Conservation (phyloP, 2,797 vertebrate species). For the Vespertilio murinus region DNA sequence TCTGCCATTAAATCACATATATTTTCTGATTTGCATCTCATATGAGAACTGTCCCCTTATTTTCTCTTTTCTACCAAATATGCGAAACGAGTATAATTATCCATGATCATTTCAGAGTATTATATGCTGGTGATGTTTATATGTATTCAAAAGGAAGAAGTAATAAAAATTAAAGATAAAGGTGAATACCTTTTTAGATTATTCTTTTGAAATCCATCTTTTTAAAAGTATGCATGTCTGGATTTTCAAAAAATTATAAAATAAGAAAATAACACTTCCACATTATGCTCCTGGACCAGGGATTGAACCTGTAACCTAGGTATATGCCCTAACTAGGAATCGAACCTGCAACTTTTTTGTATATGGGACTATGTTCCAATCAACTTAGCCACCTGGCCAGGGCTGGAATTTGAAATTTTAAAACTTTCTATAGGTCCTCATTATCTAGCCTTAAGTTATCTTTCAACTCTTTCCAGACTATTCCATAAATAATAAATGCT, state of each 20-base stretch:
- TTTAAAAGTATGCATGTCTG: conserved; percentile 28
- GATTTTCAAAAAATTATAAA: conserved; percentile 31
- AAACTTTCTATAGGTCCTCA: neutral
- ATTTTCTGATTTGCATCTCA: conserved; percentile 69
- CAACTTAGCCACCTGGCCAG: neutral
- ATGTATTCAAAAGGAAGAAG: conserved; percentile 32
- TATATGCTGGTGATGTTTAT: neutral
- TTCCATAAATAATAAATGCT: neutral
- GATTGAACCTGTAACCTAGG: neutral
- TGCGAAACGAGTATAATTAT: conserved; percentile 50
- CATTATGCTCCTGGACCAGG: neutral
- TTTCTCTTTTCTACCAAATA: conserved; percentile 51
- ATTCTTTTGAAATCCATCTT: neutral
- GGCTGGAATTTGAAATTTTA: neutral
- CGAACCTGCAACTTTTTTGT: neutral
- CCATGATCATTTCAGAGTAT: conserved; percentile 41
- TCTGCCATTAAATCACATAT: conserved; percentile 69
- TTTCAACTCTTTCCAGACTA: neutral
- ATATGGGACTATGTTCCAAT: neutral
- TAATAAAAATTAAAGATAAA: conserved; percentile 24
- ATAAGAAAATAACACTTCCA: neutral
- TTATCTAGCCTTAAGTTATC: neutral
- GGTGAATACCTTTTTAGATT: neutral
- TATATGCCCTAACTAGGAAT: neutral
- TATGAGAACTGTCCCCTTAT: conserved; percentile 12